Evolutionary conservation across 2,888 invertebrate genomes (phyloP), one percentile per base, ranked within the genome.

Genomic region (Orthosia gothica): DNA sequence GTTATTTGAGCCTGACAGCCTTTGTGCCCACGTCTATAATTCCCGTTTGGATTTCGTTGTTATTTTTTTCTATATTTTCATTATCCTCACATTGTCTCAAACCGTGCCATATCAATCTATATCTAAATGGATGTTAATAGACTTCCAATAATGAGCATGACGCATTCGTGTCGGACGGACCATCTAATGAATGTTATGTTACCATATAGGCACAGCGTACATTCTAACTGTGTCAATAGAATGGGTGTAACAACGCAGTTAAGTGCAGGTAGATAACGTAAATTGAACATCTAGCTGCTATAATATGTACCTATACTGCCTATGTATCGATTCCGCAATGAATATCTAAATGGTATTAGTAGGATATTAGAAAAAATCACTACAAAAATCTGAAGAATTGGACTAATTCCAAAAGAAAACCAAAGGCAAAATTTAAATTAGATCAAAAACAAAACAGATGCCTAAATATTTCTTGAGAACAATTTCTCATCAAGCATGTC

Each of bases 181-280:
- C 71, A 61, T 76, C 76, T 80, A 82, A 85, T 79, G 73, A 86
- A 87, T 80, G 73, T 74, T 80, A 74, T 84, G 76, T 66, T 80
- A 74, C 71, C 69, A 75, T 81, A 73, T 64, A 85, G 67, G 82
- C 67, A 65, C 69, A 79, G 54, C 80, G 73, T 55, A 82, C 71
- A 84, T 76, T 75, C 45, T 70, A 86, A 86, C 82, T 76, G 81
- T 85, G 87, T 82, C 83, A 86, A 83, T 82, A 79, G 81, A 84
- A 84, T 82, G 68, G 72, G 74, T 82, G 74, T 71, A 68, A 69
- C 70, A 68, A 18, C 72, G 82, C 73, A 76, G 78, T 76, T 82
- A 79, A 77, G 63, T 68, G 69, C 81, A 76, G 73, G 69, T 67
- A 77, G 81, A 77, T 79, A 70, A 76, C 52, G 47, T 62, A 63